These are phyloP conservation scores for Andrena dorsata DNA, from an alignment of 2,888 invertebrate species.

Conservation along the genomic window DNA sequence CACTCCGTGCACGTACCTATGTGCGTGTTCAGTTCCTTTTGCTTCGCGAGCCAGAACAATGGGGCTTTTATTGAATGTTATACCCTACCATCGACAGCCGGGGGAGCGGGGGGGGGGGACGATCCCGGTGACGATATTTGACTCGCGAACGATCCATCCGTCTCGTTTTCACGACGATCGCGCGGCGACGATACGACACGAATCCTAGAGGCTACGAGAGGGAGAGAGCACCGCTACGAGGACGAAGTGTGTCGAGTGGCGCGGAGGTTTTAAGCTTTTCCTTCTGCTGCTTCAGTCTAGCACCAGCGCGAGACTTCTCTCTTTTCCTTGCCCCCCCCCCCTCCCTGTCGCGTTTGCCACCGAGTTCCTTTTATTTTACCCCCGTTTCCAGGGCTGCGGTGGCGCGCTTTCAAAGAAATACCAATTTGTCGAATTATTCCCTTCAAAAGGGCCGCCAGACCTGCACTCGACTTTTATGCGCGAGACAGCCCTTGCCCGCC, in stretches of 20 bases:
- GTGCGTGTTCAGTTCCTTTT: not conserved
- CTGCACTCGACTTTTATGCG: slow-evolving; percentile 63
- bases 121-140: slow-evolving; percentile 45
- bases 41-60: slow-evolving; percentile 38
- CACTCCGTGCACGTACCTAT: not conserved
- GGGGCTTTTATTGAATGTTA: slow-evolving; percentile 58
- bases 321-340: slow-evolving; percentile 6
- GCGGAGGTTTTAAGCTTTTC: slow-evolving; percentile 57
- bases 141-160: slow-evolving; percentile 41
- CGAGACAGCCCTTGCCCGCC: slow-evolving; percentile 15
- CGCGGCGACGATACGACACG: slow-evolving; percentile 43
- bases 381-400: not conserved
- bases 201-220: not conserved
- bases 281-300: slow-evolving; percentile 30
- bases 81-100: slow-evolving; percentile 43
- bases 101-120: no score
- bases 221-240: no score
- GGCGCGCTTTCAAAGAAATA: slow-evolving; percentile 69
- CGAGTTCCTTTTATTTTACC: slow-evolving; percentile 26
- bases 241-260: slow-evolving; percentile 51
- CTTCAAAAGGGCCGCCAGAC: slow-evolving; percentile 52
- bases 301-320: slow-evolving; percentile 12
- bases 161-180: slow-evolving; percentile 53
- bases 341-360: not conserved
- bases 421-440: slow-evolving; percentile 74